These are phyloP conservation scores for Acanthoscelides obtectus DNA, from an alignment of 2,888 invertebrate genomes.

Conservation along the genomic window DNA sequence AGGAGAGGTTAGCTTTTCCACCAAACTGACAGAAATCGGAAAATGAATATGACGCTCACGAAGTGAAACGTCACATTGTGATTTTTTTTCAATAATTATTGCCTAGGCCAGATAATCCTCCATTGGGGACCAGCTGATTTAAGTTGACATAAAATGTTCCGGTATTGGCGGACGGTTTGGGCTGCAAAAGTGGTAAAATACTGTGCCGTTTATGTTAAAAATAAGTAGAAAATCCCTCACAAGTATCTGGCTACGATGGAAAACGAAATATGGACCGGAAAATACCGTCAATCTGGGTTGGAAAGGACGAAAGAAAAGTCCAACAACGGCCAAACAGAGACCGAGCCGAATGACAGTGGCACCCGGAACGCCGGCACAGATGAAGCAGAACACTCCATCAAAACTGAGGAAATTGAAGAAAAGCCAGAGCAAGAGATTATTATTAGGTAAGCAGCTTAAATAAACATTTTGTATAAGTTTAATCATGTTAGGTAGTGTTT, in stretches of 20 bases:
- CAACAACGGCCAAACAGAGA: constrained; percentile 39
- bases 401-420: constrained; percentile 23
- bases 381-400: constrained; percentile 22
- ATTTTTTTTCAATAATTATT: constrained; percentile 12
- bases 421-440: constrained; percentile 26
- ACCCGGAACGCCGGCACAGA: constrained; percentile 29
- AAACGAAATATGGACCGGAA: constrained; percentile 40
- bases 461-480: neutral
- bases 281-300: constrained; percentile 40
- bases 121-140: constrained; percentile 48
- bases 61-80: constrained; percentile 16
- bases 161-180: constrained; percentile 34
- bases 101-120: constrained; percentile 29
- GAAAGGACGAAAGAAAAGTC: constrained; percentile 39
- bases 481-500: neutral
- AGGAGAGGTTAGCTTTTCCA: neutral
- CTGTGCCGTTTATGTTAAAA: constrained; percentile 30
- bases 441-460: constrained; percentile 39
- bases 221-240: constrained; percentile 24
- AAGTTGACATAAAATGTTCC: constrained; percentile 47
- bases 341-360: constrained; percentile 26
- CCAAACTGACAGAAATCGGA: neutral
- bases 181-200: constrained; percentile 38
- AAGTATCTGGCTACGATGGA: constrained; percentile 36
- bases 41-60: constrained; percentile 9